Conservation (phyloP, 37 sponge, comb jelly and placozoan genomes). For the Beroe forskalii region DNA sequence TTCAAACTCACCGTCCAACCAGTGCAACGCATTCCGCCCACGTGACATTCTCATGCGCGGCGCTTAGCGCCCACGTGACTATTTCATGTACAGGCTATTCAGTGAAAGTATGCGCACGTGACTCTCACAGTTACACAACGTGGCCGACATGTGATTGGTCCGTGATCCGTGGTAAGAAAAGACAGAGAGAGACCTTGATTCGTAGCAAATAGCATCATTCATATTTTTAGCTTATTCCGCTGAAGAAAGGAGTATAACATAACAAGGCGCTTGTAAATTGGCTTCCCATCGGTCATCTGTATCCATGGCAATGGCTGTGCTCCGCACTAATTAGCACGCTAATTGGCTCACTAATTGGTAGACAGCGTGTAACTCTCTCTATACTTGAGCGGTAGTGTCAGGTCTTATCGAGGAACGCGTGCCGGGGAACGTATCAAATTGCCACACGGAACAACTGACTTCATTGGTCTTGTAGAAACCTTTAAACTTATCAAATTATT, state of each 20-base stretch:
- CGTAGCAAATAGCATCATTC: slow-evolving; percentile 11
- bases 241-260: no score
- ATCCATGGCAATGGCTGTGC: not conserved
- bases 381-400: no score
- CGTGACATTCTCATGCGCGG: not conserved
- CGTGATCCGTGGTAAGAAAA: not conserved
- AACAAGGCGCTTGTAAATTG: no score
- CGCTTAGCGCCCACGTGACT: slow-evolving; percentile 23
- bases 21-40: not conserved
- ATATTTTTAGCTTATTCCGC: slow-evolving; percentile 29
- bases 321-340: no score
- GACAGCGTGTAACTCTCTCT: no score
- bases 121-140: not conserved
- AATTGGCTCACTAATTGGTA: not conserved
- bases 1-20: not conserved
- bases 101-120: not conserved
- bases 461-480: no score
- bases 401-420: no score
- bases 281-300: not conserved
- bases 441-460: no score
- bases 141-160: not conserved
- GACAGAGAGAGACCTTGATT: not conserved
- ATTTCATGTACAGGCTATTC: not conserved
- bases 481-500: no score
- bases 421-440: no score